Conservation (phyloP, 2,888 invertebrate species). For the Andrena haemorrhoa region DNA sequence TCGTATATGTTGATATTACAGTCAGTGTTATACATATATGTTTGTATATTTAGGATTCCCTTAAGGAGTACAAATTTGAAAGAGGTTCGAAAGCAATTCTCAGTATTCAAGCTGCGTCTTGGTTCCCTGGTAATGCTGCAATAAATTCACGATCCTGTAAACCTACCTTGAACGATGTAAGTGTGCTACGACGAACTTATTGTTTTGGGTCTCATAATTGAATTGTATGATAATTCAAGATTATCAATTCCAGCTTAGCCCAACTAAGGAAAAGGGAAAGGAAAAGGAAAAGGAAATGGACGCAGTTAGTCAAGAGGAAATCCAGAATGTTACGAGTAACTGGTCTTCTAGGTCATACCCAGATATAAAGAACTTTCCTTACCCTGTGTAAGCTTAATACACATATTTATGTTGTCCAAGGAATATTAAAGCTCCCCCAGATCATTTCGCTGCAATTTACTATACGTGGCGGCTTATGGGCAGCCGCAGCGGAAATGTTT, state of each 20-base stretch:
- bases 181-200: constrained; percentile 22
- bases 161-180: constrained; percentile 59
- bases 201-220: neutral
- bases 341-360: constrained; percentile 74
- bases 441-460: no score
- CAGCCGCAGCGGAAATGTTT: no score
- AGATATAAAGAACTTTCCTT: constrained; percentile 69
- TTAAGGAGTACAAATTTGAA: constrained; percentile 76
- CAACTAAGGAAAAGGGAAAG: constrained; percentile 76
- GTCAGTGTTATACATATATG: constrained; percentile 73
- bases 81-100: constrained; percentile 77
- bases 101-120: constrained; percentile 78
- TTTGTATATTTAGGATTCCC: constrained; percentile 74
- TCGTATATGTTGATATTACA: neutral
- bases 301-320: constrained; percentile 77
- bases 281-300: constrained; percentile 79
- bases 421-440: neutral
- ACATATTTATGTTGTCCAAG: constrained; percentile 6
- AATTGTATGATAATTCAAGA: constrained; percentile 25
- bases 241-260: constrained; percentile 64
- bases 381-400: constrained; percentile 78
- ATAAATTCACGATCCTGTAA: constrained; percentile 62
- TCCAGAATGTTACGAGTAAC: constrained; percentile 72
- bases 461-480: no score
- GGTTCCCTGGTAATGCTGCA: constrained; percentile 80